Conservation (phyloP, 2,113 vertebrate genomes). For the Laticauda laticaudata region DNA sequence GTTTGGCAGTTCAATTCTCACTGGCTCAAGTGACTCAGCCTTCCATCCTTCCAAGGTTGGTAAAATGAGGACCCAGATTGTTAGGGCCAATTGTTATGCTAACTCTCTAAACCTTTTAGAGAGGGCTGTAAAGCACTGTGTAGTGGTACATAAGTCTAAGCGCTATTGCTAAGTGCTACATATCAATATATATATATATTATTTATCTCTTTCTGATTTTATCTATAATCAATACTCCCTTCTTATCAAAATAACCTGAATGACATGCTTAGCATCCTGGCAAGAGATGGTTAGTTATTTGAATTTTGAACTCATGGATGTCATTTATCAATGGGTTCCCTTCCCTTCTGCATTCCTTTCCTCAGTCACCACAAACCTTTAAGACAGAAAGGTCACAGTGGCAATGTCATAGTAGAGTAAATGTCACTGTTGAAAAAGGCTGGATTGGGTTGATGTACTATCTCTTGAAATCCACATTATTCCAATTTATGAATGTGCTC, state of each 20-base stretch:
- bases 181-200: slow-evolving; percentile 7
- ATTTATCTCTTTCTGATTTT: neutral
- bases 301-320: slow-evolving; percentile 7
- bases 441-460: slow-evolving; percentile 33
- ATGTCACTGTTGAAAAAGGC: slow-evolving; percentile 42
- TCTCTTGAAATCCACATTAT: slow-evolving; percentile 45
- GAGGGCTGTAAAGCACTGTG: too few relatives aligned
- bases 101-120: too few relatives aligned
- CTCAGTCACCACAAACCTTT: slow-evolving; percentile 16
- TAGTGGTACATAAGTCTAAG: too few relatives aligned
- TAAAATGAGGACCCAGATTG: too few relatives aligned
- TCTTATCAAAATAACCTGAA: slow-evolving; percentile 22
- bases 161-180: too few relatives aligned
- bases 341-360: neutral
- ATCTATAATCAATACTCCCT: slow-evolving; percentile 22
- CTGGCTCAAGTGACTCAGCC: too few relatives aligned
- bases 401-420: slow-evolving; percentile 45
- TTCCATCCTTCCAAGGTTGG: too few relatives aligned
- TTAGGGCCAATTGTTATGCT: too few relatives aligned
- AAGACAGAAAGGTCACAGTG: slow-evolving; percentile 50
- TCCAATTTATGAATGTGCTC: slow-evolving; percentile 54
- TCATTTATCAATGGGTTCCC: slow-evolving; percentile 35
- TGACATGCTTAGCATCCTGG: slow-evolving; percentile 30
- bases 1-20: too few relatives aligned
- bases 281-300: slow-evolving; percentile 33